These are phyloP conservation scores for Phataginus tetradactyla DNA, from an alignment of 2,797 vertebrate genomes.

Conservation along the genomic window DNA sequence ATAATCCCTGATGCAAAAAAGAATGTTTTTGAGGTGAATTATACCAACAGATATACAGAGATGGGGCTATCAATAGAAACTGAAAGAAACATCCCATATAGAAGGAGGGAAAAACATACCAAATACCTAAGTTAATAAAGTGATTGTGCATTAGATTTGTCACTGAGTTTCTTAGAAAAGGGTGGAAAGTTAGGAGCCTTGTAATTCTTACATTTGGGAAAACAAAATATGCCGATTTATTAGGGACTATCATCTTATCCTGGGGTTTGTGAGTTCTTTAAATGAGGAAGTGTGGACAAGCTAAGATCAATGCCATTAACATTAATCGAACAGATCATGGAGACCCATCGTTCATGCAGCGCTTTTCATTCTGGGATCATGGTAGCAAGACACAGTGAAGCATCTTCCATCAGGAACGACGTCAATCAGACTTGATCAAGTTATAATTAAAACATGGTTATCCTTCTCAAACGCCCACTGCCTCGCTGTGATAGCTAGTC, in stretches of 20 bases:
- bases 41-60: background rate
- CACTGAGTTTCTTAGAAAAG: background rate
- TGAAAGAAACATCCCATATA: conserved; percentile 11
- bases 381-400: background rate
- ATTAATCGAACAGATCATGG: background rate
- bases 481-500: background rate
- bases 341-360: background rate
- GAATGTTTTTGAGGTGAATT: background rate
- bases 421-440: background rate
- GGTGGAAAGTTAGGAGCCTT: background rate
- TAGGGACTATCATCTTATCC: background rate
- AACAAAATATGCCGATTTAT: background rate
- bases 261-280: background rate
- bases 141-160: background rate
- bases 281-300: background rate
- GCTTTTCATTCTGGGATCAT: background rate
- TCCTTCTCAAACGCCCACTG: background rate
- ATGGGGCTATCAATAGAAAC: background rate
- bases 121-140: conserved; percentile 21
- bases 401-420: background rate
- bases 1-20: background rate
- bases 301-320: background rate
- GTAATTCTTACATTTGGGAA: background rate
- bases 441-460: background rate
- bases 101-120: conserved; percentile 11